These are phyloP conservation scores for Anoplolepis gracilipes DNA, from an alignment of 1,140 invertebrate genomes.

Conservation along the genomic window DNA sequence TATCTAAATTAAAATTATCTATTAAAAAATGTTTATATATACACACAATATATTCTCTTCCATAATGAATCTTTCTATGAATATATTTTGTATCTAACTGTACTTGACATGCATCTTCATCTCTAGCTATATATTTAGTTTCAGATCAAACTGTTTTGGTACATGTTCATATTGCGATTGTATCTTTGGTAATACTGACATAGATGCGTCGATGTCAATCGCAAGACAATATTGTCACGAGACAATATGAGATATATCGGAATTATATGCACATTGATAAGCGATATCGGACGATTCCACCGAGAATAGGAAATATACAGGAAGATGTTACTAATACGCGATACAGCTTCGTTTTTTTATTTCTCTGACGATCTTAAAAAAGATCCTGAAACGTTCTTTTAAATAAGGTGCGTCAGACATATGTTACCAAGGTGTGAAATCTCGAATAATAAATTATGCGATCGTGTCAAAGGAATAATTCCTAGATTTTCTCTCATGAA, in stretches of 20 bases:
- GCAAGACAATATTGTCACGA: conserved; percentile 43
- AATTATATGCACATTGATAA: conserved; percentile 30
- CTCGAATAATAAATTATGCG: conserved; percentile 50
- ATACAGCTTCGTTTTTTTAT: not conserved
- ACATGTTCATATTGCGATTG: not conserved
- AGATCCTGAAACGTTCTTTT: conserved; percentile 25
- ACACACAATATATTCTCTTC: no score
- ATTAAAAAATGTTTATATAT: no score
- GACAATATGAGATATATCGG: conserved; percentile 30
- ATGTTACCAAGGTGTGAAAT: not conserved
- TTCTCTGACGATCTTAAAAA: not conserved
- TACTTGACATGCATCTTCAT: not conserved
- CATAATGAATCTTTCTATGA: not conserved
- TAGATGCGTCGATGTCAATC: conserved; percentile 34
- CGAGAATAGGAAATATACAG: not conserved
- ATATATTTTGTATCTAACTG: not conserved
- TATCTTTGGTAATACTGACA: conserved; percentile 11
- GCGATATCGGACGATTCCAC: conserved; percentile 8
- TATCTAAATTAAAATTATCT: not conserved
- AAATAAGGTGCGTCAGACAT: conserved; percentile 25
- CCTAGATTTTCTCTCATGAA: conserved; percentile 13
- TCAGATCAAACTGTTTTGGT: not conserved
- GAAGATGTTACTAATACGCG: not conserved
- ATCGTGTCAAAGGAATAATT: conserved; percentile 20
- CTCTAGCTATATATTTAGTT: not conserved